Percentiles rank a stretch among this genome's conserved stretches.
phyloP scores from a whole-genome alignment of 2,113 vertebrate species.

The Sialia sialis region DNA sequence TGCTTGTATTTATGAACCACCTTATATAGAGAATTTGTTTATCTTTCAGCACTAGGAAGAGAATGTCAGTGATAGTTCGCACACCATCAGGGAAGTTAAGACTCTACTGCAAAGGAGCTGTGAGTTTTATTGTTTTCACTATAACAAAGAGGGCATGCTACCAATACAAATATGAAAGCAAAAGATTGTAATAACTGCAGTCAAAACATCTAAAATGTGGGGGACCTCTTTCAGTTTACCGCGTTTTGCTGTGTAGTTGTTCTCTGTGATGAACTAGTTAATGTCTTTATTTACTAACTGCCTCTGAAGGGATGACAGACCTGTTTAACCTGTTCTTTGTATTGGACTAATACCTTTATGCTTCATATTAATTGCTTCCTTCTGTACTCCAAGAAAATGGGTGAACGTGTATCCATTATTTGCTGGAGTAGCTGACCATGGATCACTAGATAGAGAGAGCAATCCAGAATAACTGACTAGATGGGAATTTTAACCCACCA shows the following conservation, averaged over 20 bases:
- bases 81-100: conserved; percentile 94
- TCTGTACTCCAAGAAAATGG: neutral
- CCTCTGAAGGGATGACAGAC: neutral
- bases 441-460: neutral
- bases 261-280: neutral
- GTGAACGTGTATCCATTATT: neutral
- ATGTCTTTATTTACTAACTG: neutral
- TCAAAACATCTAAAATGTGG: neutral
- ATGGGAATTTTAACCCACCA: neutral
- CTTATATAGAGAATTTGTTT: neutral
- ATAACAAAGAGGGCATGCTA: neutral
- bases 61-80: conserved; percentile 98
- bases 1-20: neutral
- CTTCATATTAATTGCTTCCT: neutral
- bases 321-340: neutral
- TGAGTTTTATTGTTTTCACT: conserved; percentile 76
- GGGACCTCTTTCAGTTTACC: neutral
- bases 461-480: neutral
- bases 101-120: conserved; percentile 99
- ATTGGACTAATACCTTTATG: neutral
- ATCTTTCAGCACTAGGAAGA: conserved; percentile 85
- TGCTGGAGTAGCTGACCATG: neutral
- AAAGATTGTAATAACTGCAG: neutral
- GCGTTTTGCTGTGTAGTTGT: neutral
- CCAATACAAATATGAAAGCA: neutral